Percentiles rank a stretch among this genome's conserved stretches.
These are phyloP conservation scores for Phaethon lepturus DNA, from an alignment of 2,113 vertebrate species.

Conservation along the genomic window DNA sequence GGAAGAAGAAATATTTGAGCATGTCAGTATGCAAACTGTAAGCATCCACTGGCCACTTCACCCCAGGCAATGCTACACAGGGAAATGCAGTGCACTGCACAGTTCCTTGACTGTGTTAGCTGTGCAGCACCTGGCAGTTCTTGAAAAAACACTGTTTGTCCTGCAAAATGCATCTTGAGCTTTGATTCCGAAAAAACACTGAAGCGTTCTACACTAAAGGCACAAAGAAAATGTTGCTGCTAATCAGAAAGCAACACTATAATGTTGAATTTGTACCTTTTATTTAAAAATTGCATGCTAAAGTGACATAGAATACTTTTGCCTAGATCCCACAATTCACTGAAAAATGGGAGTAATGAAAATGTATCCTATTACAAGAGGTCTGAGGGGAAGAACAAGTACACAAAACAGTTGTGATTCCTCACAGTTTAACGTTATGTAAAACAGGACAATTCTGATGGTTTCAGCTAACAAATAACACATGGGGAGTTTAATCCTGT, in stretches of 20 bases:
- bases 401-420: conserved; percentile 7
- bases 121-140: not conserved
- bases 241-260: not conserved
- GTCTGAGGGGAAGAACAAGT: not conserved
- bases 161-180: not conserved
- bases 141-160: not conserved
- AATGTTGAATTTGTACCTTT: not conserved
- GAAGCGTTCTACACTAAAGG: not conserved
- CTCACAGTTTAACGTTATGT: not conserved
- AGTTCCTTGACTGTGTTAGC: not conserved
- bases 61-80: accelerated
- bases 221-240: not conserved
- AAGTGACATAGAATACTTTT: not conserved
- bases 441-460: not conserved
- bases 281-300: not conserved
- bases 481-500: not conserved
- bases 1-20: not conserved
- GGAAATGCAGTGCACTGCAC: not conserved
- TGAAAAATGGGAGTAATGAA: not conserved
- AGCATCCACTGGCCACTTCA: not conserved
- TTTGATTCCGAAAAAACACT: not conserved
- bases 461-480: conserved; percentile 20
- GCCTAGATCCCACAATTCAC: not conserved
- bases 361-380: not conserved
- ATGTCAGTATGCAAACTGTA: not conserved